Evolutionary conservation across 2,797 vertebrate genomes (phyloP), one percentile per base, ranked within the genome.

Genomic region (Eleutherodactylus coqui): DNA sequence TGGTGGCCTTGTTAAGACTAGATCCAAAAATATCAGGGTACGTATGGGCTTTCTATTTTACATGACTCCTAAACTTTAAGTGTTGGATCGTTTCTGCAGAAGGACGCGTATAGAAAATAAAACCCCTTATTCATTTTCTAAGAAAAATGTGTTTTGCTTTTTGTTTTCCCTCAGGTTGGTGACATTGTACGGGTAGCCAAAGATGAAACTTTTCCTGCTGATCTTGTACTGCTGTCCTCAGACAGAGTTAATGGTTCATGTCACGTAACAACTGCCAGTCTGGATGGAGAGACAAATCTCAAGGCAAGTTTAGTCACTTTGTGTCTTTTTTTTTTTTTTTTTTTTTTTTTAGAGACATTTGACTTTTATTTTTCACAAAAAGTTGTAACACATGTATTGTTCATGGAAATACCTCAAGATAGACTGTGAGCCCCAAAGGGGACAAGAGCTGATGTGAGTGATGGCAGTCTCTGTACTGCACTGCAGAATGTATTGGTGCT

Each of bases 181-280:
- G 98, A 99, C 91, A 98, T 99, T 87, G 98, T 99, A 85, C 95
- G 97, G 89, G 96, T 99, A 93, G 96, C 97, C 92, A 99, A 99
- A 96, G 98, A 99, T 95, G 98, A 99, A 92, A 98, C 97, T n/a
- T 99, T 99, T 88, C 98, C 98, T 64, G 97, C 91, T 73, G 98
- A 99, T 90, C 93, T 99, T 91, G 97, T 97, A 87, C 93, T 99
- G 87, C 92, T 99, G 87, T 99, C 98, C 0, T 99, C 98, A 11
- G 97, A 99, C 76, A 96, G 97, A 78, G 91, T 84, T 0, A 96
- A 98, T 1, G 98, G 98, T 79, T 98, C 97, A 4, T 99, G 98
- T 92, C 97, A 99, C 17, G 95, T 99, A 88, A 99, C 98, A 89
- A 98, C 98, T 1, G 95, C 98, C 88, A 99, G 97, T 90, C 94